Base-by-base conservation (phyloP, 1,140 invertebrate species). In the Caenorhabditis tropicalis region DNA sequence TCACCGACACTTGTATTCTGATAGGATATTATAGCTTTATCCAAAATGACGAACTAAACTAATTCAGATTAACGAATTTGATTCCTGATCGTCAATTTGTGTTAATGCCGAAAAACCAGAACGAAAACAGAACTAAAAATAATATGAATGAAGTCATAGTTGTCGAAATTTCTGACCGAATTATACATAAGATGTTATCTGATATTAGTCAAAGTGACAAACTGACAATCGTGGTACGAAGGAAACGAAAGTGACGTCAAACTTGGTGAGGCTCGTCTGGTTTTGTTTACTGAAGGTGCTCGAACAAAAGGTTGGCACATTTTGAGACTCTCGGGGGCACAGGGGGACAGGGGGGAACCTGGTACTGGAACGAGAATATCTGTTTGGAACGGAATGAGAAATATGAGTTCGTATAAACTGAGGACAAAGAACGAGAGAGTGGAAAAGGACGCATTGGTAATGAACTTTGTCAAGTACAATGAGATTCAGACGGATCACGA, bases 231-330 rank as follows among this genome's bases (percentile, higher is more conserved):
- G 65, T 74, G 36, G 36, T 74, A 74, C 65, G 21, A 74, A 43
- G 24, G 15, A 36, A 46, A n/a, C 33, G 27, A 39, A 36, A 24
- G 65, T 74, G 65, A 74, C 65, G 65, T 74, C 65, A 43, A 74
- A 74, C 36, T 43, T 74, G 36, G 65, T 29, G 36, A 15, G 36
- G 65, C 65, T 74, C 53, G 53, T 56, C 36, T 74, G 36, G 65
- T 15, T 10, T 74, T 74, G 65, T 74, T 74, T 74, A 74, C 65
- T 43, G 36, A 74, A 74, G 65, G 36, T 74, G 29, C 65, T n/a
- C 65, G 65, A 74, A 74, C 65, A 74, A 74, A 74, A 74, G 65
- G 65, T 74, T 74, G 65, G 65, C 65, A 74, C 65, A 43, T 74
- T 74, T 74, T 27, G 65, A 74, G 65, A 74, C 65, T 43, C 65